A percentile compares a stretch with the other conserved stretches of the same genome.
Conservation (phyloP, 2,113 vertebrate species). For the Leucopsar rothschildi region DNA sequence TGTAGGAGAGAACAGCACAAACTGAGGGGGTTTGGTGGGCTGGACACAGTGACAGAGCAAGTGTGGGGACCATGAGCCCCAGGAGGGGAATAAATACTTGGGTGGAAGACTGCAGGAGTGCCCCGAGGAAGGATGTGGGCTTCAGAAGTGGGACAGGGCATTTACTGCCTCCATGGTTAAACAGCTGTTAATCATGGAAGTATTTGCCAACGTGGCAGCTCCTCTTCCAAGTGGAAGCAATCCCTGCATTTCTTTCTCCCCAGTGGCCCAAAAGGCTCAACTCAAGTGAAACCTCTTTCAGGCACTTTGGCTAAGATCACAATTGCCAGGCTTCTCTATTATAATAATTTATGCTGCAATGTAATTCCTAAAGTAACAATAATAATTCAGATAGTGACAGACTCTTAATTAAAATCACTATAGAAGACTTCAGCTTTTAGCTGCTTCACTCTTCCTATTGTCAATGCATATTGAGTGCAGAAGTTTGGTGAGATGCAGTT, state of each 20-base stretch:
- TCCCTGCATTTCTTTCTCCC: background rate
- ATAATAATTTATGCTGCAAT: background rate
- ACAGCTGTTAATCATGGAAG: background rate
- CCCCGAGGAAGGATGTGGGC: background rate
- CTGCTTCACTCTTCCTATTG: background rate
- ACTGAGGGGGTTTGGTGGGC: background rate
- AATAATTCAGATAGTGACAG: slow-evolving; percentile 38
- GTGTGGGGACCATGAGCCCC: rapidly evolving
- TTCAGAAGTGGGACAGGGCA: background rate
- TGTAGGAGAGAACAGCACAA: background rate
- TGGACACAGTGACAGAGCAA: background rate
- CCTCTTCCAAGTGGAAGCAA: background rate
- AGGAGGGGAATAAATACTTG: background rate
- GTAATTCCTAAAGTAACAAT: slow-evolving; percentile 43
- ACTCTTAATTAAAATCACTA: background rate
- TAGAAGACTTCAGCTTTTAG: background rate
- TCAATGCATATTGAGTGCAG: background rate
- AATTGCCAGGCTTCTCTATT: background rate
- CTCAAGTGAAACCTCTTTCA: background rate
- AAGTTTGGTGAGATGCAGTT: background rate
- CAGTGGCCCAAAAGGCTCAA: background rate
- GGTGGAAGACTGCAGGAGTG: background rate
- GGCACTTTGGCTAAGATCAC: background rate
- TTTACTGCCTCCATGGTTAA: background rate
- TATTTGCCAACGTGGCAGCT: background rate